Conservation (phyloP, 2,888 invertebrate species). For the Nowickia ferox region DNA sequence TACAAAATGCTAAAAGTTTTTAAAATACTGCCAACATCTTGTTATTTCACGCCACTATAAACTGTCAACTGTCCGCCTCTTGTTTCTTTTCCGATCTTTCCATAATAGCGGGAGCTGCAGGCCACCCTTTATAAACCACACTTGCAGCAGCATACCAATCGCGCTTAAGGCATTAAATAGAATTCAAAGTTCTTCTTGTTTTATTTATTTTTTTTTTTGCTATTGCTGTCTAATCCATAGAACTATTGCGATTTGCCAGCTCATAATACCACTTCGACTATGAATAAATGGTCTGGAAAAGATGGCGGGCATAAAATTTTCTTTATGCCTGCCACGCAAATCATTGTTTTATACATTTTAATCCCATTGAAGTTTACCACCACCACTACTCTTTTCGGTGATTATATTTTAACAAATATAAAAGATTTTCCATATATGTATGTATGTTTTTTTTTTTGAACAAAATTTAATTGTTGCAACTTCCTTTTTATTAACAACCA, state of each 20-base stretch:
- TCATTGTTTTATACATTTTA: conserved; percentile 14
- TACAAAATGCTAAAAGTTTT: no score
- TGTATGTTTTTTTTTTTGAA: background rate
- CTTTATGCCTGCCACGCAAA: background rate
- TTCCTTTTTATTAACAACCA: conserved; percentile 65
- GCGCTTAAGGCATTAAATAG: background rate
- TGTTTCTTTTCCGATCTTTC: no score
- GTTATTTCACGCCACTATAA: no score
- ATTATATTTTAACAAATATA: conserved; percentile 6
- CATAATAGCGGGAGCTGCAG: no score
- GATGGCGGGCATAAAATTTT: background rate
- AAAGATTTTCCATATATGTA: background rate
- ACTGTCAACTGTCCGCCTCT: no score
- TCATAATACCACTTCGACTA: background rate
- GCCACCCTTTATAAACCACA: background rate
- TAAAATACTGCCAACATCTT: no score
- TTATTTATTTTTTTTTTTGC: background rate
- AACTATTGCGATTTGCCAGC: background rate
- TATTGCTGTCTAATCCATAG: background rate
- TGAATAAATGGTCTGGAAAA: background rate
- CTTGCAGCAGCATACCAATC: background rate
- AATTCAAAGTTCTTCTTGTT: background rate
- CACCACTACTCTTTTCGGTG: background rate
- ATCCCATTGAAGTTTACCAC: conserved; percentile 28
- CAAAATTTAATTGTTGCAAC: conserved; percentile 66